phyloP scores from a whole-genome alignment of 2,797 vertebrate genomes.

The Chaetodon trifasciatus region DNA sequence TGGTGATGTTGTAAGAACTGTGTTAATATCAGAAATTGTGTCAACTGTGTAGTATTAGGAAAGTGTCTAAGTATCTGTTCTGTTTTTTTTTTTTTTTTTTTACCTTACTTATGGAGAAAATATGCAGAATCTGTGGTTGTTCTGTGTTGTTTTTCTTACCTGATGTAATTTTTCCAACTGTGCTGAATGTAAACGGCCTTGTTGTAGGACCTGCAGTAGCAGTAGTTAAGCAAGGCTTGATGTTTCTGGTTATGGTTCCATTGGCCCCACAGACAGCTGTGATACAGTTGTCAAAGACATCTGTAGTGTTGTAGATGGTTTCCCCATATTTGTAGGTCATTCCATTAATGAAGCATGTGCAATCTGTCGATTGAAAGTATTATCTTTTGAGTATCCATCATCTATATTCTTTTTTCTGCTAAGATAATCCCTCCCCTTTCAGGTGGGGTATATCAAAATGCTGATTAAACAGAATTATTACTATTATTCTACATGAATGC shows the following conservation, averaged over 20 bases:
- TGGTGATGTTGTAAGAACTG: neutral
- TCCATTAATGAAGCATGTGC: conserved; percentile 86
- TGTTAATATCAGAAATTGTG: neutral
- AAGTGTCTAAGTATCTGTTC: neutral
- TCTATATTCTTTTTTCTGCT: no score
- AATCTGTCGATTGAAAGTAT: conserved; percentile 79
- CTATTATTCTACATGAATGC: no score
- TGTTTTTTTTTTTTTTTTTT: neutral
- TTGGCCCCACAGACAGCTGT: conserved; percentile 86
- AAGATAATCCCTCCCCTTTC: no score
- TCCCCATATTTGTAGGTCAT: conserved; percentile 80
- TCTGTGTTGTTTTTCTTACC: conserved; percentile 31
- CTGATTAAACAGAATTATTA: no score
- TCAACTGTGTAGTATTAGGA: fast-evolving
- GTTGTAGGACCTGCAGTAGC: conserved; percentile 51
- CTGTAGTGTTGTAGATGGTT: conserved; percentile 89
- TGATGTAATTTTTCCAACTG: conserved; percentile 7
- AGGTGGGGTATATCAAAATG: no score
- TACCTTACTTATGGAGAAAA: neutral
- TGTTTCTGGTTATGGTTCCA: conserved; percentile 77
- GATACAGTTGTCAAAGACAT: conserved; percentile 91
- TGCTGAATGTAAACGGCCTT: conserved; percentile 60
- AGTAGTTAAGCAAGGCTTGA: conserved; percentile 72
- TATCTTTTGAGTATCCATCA: neutral
- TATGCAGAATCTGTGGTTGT: fast-evolving